Evolutionary conservation across 2,888 invertebrate species (phyloP).

Genomic region (Drosophila nr. perissopoda): DNA sequence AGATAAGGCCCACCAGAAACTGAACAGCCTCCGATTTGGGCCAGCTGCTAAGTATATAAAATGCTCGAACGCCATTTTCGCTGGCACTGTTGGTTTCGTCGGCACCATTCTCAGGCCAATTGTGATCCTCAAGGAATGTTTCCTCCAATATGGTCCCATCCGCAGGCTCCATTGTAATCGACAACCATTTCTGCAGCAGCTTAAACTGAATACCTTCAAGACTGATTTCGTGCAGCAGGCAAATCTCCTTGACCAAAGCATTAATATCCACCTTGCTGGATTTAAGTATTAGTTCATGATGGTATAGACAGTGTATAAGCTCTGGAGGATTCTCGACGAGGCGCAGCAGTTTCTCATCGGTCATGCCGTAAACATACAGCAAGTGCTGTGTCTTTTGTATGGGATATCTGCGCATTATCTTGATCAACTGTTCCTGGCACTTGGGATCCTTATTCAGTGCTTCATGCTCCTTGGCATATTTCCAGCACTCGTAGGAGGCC

Average conservation of each 20-base stretch:
- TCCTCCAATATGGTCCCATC: conserved; percentile 82
- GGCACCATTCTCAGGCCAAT: conserved; percentile 57
- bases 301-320: conserved; percentile 82
- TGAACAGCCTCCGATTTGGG: conserved; percentile 80
- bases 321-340: conserved; percentile 83
- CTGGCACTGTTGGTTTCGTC: conserved; percentile 61
- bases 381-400: conserved; percentile 84
- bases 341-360: conserved; percentile 82
- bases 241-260: conserved; percentile 82
- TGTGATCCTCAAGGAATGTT: conserved; percentile 83
- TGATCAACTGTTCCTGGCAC: conserved; percentile 79
- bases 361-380: conserved; percentile 81
- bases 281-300: conserved; percentile 82
- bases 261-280: conserved; percentile 83
- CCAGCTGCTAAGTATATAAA: conserved; percentile 84
- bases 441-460: conserved; percentile 67
- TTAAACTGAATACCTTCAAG: conserved; percentile 81
- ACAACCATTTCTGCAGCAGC: conserved; percentile 83
- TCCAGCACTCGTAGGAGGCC: conserved; percentile 84
- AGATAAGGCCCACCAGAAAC: conserved; percentile 82
- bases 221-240: conserved; percentile 78
- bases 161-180: conserved; percentile 72
- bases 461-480: conserved; percentile 79
- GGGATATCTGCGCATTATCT: conserved; percentile 84
- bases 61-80: conserved; percentile 83